Base-by-base conservation (phyloP, 2,888 invertebrate genomes). In the Drosophila algonquin region DNA sequence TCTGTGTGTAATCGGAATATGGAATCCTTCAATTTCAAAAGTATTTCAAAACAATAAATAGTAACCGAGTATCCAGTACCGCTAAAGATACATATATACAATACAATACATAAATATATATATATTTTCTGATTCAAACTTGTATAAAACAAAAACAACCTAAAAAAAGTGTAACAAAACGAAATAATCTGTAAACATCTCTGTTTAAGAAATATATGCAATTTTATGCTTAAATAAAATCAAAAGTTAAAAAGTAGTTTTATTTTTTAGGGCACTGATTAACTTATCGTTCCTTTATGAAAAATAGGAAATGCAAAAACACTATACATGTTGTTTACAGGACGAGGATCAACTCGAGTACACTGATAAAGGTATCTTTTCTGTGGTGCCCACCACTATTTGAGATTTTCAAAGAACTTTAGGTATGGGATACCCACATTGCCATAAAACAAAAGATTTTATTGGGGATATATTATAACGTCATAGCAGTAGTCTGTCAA, bases 61-160 rank as follows among this genome's bases (percentile, higher is more conserved):
- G 16, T 47, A 18, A 47, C 10, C 67, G 40, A 56, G 55, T 65
- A 32, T 65, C 40, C 40, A 59, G 48, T 50, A 54, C 52, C 65
- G 48, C 60, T 70, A 67, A 50, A 55, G 54, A 50, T 50, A 44
- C 54, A 71, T 50, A 72, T 64, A 63, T 60, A 57, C 54, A 63
- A 67, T 68, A 74, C 68, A n/a, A 61, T 55, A 69, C 50, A 72
- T 67, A 61, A 32, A 74, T 62, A 72, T 64, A 79, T 64, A 79
- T 76, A 77, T 78, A 79, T 87, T 87, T 82, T 82, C 87, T 74
- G 84, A 82, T 73, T 81, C 79, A 54, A 87, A 73, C 59, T 69
- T 75, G 70, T 75, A 57, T 64, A 73, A 69, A 48, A 21, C 35
- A 27, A 60, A 61, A 48, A 7, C 0, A 40, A 40, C 10, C 4